phyloP scores from a whole-genome alignment of 1,140 invertebrate species.

The Polyergus mexicanus region DNA sequence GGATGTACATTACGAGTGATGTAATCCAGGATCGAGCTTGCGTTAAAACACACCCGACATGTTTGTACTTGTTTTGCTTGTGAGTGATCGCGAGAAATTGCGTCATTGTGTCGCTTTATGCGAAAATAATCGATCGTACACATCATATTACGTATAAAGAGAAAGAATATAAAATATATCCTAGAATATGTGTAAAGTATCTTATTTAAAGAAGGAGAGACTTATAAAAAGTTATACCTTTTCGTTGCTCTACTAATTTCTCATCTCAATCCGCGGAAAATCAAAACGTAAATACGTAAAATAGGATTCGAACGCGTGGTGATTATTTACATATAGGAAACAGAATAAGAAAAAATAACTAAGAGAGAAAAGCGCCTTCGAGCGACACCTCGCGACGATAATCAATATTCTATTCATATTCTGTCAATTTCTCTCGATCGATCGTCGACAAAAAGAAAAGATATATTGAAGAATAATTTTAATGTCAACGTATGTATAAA shows the following conservation, averaged over 20 bases:
- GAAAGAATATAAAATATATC: background rate
- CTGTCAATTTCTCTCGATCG: background rate
- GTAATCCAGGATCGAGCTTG: slow-evolving; percentile 5
- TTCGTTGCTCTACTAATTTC: background rate
- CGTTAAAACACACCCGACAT: slow-evolving; percentile 4
- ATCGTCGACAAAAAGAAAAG: background rate
- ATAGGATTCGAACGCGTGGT: background rate
- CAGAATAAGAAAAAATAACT: background rate
- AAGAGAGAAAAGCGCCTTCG: background rate
- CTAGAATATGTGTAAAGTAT: slow-evolving; percentile 16
- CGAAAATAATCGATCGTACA: background rate
- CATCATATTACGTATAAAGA: background rate
- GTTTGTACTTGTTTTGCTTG: slow-evolving; percentile 33
- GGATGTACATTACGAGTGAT: background rate
- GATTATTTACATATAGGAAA: background rate
- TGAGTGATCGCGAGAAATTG: slow-evolving; percentile 12
- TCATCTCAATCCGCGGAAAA: background rate
- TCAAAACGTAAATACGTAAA: background rate
- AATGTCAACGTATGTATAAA: background rate
- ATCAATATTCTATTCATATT: background rate
- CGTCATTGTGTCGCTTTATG: background rate
- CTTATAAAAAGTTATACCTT: slow-evolving; percentile 1
- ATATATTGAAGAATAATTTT: background rate
- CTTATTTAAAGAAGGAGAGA: slow-evolving; percentile 20
- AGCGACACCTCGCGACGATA: background rate